Base-by-base conservation (phyloP, 2,797 vertebrate genomes). In the Gastrophryne carolinensis region DNA sequence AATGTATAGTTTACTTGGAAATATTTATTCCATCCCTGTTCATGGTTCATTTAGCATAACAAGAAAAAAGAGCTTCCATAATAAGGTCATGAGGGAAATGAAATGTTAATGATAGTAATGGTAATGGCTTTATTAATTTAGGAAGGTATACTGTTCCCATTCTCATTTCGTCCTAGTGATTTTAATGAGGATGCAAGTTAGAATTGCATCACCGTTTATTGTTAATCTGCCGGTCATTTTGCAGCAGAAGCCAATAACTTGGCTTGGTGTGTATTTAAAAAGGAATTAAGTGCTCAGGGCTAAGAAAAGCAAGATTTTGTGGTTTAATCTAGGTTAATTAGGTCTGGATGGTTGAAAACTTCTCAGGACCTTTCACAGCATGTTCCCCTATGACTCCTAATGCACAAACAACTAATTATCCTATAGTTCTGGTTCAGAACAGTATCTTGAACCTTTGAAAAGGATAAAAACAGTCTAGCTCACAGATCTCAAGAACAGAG, bases 91-190 rank as follows among this genome's bases (percentile, higher is more conserved):
- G 58, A 44, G 49, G 60, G 34, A 54, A 73, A 73, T 66, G 52
- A 57, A 30, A 66, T 35, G 27, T 44, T 66, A 74, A 66, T 74
- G 72, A 44, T 66, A 60, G 41, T 44, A 35, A 26, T 49, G 13
- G 27, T 58, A 74, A 66, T 74, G 72, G 62, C 66, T 66, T 74
- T 65, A 71, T 50, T 72, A 67, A 67, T 75, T 75, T 67, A 47
- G 72, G 60, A 21, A 69, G 29, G 34, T 54, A 17, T 41, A 56
- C 15, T 52, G 53, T 35, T 11, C 65, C 17, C 23, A 41, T 69
- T 69, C 52, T 21, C 41, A 41, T 68, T 29, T 69, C 17, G 52
- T 27, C 66, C 11, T 69, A 24, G 49, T 54, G 5, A n/a, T 15
- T 56, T 57, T 67, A 69, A 56, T 69, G 52, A 44, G 65, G 34